Evolutionary conservation across 2,888 invertebrate genomes (phyloP), one percentile per base, ranked within the genome.

Genomic region (Macaria liturata): DNA sequence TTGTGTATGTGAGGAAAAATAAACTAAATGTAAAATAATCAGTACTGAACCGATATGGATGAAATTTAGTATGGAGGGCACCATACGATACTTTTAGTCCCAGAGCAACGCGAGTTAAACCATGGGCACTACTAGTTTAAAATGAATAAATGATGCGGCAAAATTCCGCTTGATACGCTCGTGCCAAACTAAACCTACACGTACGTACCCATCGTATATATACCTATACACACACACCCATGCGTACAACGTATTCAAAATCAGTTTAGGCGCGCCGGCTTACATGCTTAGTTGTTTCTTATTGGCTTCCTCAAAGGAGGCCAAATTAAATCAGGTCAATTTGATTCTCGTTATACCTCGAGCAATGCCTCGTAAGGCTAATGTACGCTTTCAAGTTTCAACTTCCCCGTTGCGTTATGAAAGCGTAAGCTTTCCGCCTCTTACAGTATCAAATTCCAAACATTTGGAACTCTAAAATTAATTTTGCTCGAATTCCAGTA

Each of bases 311-410:
- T 51, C 59, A 54, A 59, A 59, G 59, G 54, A 59, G 59, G 54
- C 54, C 54, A 54, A 51, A 59, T 59, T 59, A 72, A 74, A 74
- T 75, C 69, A 69, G 75, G 72, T 69, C 67, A 72, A 74, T 70
- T 69, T 69, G 67, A 72, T 67, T 65, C 61, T 55, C 67, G 64
- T 61, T 68, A 66, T 71, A 70, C 65, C 65, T 71, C 59, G 61
- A 74, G 72, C 61, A 71, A 71, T 70, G 62, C 61, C 68, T 71
- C 64, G 66, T 54, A 62, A 66, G 66, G 64, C 63, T 70, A 66
- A 67, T 71, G 71, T 62, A 62, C 64, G 67, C 67, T 61, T 69
- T 67, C 66, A 67, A 66, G 66, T 60, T 69, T 67, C 66, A 65
- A 64, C 65, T 62, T 65, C 56, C 50, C 51, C 44, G 62, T 64